Evolutionary conservation across 2,797 vertebrate genomes (phyloP).

Genomic region (Chromobotia macracanthus): DNA sequence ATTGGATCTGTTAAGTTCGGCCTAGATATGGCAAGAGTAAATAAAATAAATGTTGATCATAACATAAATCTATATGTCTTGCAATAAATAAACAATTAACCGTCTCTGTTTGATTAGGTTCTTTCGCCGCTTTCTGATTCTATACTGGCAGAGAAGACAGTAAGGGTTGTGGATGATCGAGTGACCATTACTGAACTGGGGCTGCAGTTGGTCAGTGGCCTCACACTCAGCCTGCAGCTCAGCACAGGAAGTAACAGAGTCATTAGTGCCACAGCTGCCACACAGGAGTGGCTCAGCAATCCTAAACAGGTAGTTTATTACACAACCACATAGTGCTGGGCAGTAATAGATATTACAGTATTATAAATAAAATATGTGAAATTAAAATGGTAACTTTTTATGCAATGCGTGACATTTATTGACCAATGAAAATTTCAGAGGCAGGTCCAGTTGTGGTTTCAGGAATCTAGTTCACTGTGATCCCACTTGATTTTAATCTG

Average conservation of each 20-base stretch:
- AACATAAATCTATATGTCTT: slow-evolving; percentile 2
- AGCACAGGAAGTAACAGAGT: slow-evolving; percentile 82
- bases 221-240: slow-evolving; percentile 87
- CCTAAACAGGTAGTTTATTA: slow-evolving; percentile 80
- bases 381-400: too few species aligned
- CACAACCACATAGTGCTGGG: background rate
- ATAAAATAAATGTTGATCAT: background rate
- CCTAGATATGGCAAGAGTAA: background rate
- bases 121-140: slow-evolving; percentile 94
- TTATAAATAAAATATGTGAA: background rate
- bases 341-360: background rate
- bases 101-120: slow-evolving; percentile 74
- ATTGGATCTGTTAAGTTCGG: background rate
- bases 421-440: too few species aligned
- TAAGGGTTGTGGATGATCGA: slow-evolving; percentile 91
- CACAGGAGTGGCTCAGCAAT: slow-evolving; percentile 87
- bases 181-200: slow-evolving; percentile 92
- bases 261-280: slow-evolving; percentile 83
- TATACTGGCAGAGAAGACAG: slow-evolving; percentile 93
- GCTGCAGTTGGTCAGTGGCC: slow-evolving; percentile 90
- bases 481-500: too few species aligned
- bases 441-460: too few species aligned
- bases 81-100: background rate
- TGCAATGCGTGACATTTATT: too few species aligned
- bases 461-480: too few species aligned